phyloP scores from a whole-genome alignment of 2,797 vertebrate species.

The Cryptoprocta ferox region DNA sequence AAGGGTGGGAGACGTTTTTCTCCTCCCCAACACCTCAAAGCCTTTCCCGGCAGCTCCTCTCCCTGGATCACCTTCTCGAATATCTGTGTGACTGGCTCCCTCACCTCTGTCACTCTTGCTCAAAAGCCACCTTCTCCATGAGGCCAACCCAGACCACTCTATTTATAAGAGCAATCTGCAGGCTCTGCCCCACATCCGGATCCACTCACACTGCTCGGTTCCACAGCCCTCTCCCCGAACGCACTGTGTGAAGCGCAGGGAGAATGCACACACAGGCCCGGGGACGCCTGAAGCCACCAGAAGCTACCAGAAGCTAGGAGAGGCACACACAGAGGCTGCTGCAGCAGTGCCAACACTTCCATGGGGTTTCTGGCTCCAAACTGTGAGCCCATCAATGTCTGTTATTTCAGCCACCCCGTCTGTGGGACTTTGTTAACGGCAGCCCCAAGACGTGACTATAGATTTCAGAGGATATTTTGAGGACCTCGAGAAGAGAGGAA shows the following conservation, averaged over 20 bases:
- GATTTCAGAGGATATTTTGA: background rate
- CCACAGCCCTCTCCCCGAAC: no score
- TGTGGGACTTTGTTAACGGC: background rate
- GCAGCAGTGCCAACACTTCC: background rate
- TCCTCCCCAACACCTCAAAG: background rate
- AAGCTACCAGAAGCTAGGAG: background rate
- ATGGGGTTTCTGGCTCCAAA: background rate
- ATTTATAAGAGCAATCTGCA: background rate
- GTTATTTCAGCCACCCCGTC: no score
- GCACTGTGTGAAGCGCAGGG: background rate
- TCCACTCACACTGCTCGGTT: fast-evolving
- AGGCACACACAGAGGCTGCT: background rate
- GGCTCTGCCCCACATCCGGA: background rate
- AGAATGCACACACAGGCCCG: background rate
- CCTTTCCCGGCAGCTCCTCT: background rate
- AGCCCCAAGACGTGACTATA: background rate
- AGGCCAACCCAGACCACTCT: background rate
- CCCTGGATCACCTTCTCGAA: background rate
- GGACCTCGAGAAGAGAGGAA: background rate
- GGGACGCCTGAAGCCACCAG: background rate
- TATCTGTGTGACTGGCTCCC: background rate
- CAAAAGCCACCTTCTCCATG: background rate
- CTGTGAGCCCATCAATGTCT: background rate
- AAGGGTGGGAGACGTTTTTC: background rate
- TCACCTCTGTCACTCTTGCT: background rate